phyloP scores from a whole-genome alignment of 1,140 invertebrate genomes.

The Drosophila paulistorum region DNA sequence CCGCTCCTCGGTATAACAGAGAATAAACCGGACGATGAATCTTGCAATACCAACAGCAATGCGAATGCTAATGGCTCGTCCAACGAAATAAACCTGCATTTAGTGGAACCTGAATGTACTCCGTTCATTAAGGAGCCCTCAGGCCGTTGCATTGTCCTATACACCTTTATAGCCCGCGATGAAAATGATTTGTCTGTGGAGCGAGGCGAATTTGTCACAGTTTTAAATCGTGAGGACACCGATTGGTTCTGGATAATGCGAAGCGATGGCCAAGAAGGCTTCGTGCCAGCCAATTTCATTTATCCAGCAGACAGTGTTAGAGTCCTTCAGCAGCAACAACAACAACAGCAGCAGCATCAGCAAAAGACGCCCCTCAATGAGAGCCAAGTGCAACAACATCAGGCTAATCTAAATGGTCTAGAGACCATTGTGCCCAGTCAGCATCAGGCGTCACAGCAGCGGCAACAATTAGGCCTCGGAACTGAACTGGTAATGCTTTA shows the following conservation, averaged over 20 bases:
- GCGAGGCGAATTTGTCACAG: conserved; percentile 96
- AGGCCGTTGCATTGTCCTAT: conserved; percentile 95
- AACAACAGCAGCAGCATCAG: conserved; percentile 16
- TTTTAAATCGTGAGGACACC: conserved; percentile 95
- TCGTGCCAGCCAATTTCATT: conserved; percentile 97
- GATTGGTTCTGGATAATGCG: conserved; percentile 98
- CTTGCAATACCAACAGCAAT: conserved; percentile 15
- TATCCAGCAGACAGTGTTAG: conserved; percentile 93
- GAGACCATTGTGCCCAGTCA: conserved; percentile 27
- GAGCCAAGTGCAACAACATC: conserved; percentile 50
- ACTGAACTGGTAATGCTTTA: conserved; percentile 97
- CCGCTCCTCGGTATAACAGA: conserved; percentile 78
- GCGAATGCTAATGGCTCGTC: conserved; percentile 30
- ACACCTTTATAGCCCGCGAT: conserved; percentile 95
- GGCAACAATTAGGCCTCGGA: conserved; percentile 77
- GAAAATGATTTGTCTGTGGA: conserved; percentile 98
- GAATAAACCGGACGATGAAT: conserved; percentile 81
- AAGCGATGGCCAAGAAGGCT: conserved; percentile 96
- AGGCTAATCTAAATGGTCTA: conserved; percentile 64
- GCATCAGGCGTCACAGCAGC: conserved; percentile 45
- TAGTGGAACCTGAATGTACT: conserved; percentile 84
- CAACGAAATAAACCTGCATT: conserved; percentile 83
- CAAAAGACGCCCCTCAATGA: conserved; percentile 41
- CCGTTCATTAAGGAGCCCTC: conserved; percentile 96
- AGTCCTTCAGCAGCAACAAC: conserved; percentile 84